These are phyloP conservation scores for Spialia ferax DNA, from an alignment of 2,888 invertebrate species.

Conservation along the genomic window DNA sequence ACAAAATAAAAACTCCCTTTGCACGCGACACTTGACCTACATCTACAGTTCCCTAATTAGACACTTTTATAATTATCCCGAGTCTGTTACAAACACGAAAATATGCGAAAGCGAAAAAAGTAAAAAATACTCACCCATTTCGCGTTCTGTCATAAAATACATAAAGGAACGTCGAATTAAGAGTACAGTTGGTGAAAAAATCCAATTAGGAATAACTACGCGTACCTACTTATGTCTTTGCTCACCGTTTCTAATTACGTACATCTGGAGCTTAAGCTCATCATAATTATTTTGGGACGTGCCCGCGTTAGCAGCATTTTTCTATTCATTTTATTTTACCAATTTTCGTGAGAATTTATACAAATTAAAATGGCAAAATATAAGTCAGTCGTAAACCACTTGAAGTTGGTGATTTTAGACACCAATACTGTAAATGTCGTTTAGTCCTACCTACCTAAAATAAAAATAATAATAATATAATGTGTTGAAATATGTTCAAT, in stretches of 20 bases:
- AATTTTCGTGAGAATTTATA: no score
- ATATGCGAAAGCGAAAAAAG: constrained; percentile 33
- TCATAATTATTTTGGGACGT: constrained; percentile 32
- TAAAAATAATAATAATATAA: no score
- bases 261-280: constrained; percentile 37
- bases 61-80: constrained; percentile 29
- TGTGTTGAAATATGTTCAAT: no score
- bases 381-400: no score
- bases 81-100: constrained; percentile 36
- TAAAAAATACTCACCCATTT: constrained; percentile 25
- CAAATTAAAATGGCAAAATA: no score
- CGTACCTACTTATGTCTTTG: constrained; percentile 31
- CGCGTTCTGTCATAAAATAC: constrained; percentile 32
- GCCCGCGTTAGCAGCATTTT: not conserved
- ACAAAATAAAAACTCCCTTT: not conserved
- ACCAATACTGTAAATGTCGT: no score
- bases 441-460: no score
- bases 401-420: no score
- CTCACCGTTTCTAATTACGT: constrained; percentile 39
- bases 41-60: constrained; percentile 29
- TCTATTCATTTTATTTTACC: not conserved
- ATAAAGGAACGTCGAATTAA: constrained; percentile 38
- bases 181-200: constrained; percentile 20
- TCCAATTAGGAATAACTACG: constrained; percentile 40
- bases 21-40: constrained; percentile 18